Evolutionary conservation across 2,113 vertebrate species (phyloP).

Genomic region (Mustela lutreola): DNA sequence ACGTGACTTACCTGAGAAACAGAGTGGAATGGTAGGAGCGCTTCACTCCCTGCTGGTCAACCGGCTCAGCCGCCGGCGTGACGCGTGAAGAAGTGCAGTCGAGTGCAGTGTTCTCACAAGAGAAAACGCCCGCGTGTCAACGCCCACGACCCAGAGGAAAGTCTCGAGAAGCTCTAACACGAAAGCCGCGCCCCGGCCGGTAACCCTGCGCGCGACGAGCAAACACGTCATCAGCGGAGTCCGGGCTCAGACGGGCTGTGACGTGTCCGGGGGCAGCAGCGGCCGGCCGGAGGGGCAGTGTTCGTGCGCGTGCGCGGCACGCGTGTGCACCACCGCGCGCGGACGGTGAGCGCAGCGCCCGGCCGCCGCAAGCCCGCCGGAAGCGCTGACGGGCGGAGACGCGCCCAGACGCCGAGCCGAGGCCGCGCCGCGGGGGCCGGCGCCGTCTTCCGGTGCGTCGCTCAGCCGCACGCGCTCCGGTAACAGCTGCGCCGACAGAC

Average conservation of each 20-base stretch:
- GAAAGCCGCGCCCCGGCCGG: not conserved
- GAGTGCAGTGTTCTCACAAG: not conserved
- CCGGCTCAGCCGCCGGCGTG: not conserved
- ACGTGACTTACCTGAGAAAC: not conserved
- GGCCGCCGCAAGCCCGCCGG: too few species aligned
- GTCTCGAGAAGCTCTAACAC: not conserved
- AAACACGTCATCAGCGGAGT: too few species aligned
- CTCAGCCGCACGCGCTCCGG: too few species aligned
- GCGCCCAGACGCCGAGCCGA: too few species aligned
- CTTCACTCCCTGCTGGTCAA: not conserved
- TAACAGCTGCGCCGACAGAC: too few species aligned
- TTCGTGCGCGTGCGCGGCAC: not conserved
- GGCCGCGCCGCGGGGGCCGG: too few species aligned
- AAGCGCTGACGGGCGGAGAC: too few species aligned
- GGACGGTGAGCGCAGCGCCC: too few species aligned
- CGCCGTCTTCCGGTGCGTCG: too few species aligned
- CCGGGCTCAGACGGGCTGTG: not conserved
- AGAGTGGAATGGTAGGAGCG: not conserved
- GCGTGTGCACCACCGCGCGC: not conserved
- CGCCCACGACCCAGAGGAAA: conserved; percentile 66
- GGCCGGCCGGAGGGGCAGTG: too few species aligned
- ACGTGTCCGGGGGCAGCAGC: not conserved
- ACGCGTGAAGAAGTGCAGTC: not conserved
- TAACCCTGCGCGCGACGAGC: not conserved
- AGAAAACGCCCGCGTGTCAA: conserved; percentile 54